These are phyloP conservation scores for Oscheius sp. DNA, from an alignment of 1,140 invertebrate species.

Conservation along the genomic window DNA sequence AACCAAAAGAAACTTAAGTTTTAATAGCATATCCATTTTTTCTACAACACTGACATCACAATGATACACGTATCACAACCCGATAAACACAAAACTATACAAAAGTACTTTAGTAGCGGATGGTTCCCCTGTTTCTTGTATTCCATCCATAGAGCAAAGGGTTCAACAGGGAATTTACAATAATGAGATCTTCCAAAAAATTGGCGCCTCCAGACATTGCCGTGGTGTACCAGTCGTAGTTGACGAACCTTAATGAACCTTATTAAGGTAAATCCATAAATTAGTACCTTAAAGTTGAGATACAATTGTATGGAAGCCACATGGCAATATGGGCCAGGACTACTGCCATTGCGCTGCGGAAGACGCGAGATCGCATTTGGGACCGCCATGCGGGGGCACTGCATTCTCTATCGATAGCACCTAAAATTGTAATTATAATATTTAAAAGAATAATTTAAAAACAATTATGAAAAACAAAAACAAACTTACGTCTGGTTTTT, in stretches of 20 bases:
- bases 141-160: constrained; percentile 43
- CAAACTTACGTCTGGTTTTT: too few species aligned
- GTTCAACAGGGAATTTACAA: constrained; percentile 51
- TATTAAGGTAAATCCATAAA: background rate
- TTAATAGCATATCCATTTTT: background rate
- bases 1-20: background rate
- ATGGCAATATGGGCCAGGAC: constrained; percentile 47
- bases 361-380: constrained; percentile 53
- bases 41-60: constrained; percentile 8
- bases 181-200: constrained; percentile 52
- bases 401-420: constrained; percentile 3
- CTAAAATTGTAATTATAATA: background rate
- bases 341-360: constrained; percentile 48
- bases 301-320: constrained; percentile 57
- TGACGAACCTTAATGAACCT: constrained; percentile 43
- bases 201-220: constrained; percentile 23
- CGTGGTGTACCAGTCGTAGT: constrained; percentile 41
- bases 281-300: constrained; percentile 46
- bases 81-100: background rate
- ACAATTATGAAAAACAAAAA: too few species aligned
- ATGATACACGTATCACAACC: constrained; percentile 12
- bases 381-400: constrained; percentile 42
- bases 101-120: background rate
- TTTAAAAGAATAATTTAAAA: too few species aligned
- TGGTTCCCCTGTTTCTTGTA: background rate